phyloP scores from a whole-genome alignment of 2,888 invertebrate species.

The Ennomos erosarius region DNA sequence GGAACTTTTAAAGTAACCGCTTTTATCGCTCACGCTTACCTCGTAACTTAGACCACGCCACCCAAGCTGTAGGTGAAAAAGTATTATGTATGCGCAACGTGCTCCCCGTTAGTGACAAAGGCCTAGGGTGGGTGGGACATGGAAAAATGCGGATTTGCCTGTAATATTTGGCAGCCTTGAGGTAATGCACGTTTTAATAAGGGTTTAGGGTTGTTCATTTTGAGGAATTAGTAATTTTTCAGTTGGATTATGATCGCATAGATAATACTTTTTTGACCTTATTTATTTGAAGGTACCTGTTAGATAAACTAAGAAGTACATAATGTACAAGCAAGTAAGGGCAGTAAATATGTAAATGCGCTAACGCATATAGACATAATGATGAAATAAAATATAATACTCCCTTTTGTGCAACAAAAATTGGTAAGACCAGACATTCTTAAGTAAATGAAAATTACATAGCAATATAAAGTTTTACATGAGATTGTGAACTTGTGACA shows the following conservation, averaged over 20 bases:
- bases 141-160: constrained; percentile 57
- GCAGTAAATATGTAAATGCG: too few relatives aligned
- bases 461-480: background rate
- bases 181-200: constrained; percentile 38
- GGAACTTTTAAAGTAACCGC: too few relatives aligned
- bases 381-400: too few relatives aligned
- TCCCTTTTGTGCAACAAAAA: too few relatives aligned
- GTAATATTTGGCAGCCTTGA: constrained; percentile 47
- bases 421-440: too few relatives aligned
- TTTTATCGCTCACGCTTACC: constrained; percentile 26
- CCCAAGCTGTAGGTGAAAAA: constrained; percentile 52
- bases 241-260: background rate
- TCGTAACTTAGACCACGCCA: constrained; percentile 40
- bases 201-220: constrained; percentile 2
- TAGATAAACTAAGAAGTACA: too few relatives aligned
- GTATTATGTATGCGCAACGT: constrained; percentile 56
- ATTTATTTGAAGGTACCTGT: too few relatives aligned
- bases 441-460: too few relatives aligned
- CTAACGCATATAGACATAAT: too few relatives aligned
- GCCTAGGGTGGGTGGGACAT: constrained; percentile 48
- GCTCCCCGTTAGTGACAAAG: constrained; percentile 59
- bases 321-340: too few relatives aligned
- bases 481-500: constrained; percentile 20
- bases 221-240: background rate
- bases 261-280: too few relatives aligned